Base-by-base conservation (phyloP, 2,888 invertebrate species). In the Caenorhabditis drosophilae region DNA sequence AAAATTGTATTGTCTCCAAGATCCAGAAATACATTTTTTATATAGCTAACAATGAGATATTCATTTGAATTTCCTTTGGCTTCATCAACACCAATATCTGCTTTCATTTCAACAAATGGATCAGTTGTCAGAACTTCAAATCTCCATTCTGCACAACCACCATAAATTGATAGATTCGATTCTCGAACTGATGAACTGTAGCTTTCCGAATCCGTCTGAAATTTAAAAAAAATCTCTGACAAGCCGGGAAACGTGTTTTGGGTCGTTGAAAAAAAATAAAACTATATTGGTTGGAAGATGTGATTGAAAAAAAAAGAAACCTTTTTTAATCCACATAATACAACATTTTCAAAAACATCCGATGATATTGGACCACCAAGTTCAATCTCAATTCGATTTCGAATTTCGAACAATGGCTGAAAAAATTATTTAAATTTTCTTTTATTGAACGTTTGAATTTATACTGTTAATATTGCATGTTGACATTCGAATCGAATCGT, bases 81-180 rank as follows among this genome's bases (percentile, higher is more conserved):
- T 27, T 63, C 63, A 36, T 63, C 63, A 4, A 63, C 63, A 20
- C 63, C 63, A 40, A 40, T 23, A 38, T 63, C 63, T 11, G 44
- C 63, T 2, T 47, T 58, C 63, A 63, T 63, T 26, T 51, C 56
- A n/a, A 57, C 56, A 26, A 62, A 62, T 12, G 62, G 62, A 45
- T 62, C 62, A 15, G 62, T 62, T 2, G 56, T 62, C 0, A 62
- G 31, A 16, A 62, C 53, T 51, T 63, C 63, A 38, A 58, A 63
- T 4, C 49, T 38, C 4, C 26, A 16, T 7, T 62, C 62, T 18
- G 52, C 9, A 7, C 7, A 31, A 0, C 40, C 22, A 1, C 62
- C 62, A 26, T 27, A 35, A 1, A 63, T 49, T 15, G 63, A 63
- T 1, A 53, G 34, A 35, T 7, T 38, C 4, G 63, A 63, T 20